Base-by-base conservation (phyloP, 2,797 vertebrate species). In the Molossus alvarezi region DNA sequence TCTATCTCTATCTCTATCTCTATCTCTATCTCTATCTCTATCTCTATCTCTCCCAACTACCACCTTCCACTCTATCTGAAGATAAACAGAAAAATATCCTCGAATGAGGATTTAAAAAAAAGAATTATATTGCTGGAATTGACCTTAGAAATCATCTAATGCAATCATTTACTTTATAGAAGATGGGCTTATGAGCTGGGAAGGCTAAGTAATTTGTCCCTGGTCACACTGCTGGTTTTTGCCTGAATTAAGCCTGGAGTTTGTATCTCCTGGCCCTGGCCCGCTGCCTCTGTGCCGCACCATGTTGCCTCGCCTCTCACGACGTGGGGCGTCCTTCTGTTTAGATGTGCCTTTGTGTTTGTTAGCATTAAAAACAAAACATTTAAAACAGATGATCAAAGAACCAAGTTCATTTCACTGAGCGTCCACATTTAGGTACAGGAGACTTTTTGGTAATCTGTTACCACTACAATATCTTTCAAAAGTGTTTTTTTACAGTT, bases 401-500 rank as follows among this genome's bases (percentile, higher is more conserved):
- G 72, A 75, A 14, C 33, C 23, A 53, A 96, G 86, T 97, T 98
- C 93, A 97, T 97, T 97, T 95, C 92, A 90, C 69, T 87, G 73
- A 86, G 75, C 88, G 80, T 79, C 87, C 84, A 95, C 84, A 96
- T 94, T 69, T 96, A 96, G 94, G 91, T 53, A 25, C 57, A 82
- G 96, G 95, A 90, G 33, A 33, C 33, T 95, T 97, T 97, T 92
- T 95, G 94, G 91, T 96, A 95, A 97, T 95, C 58, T 87, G 48
- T 85, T 86, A 23, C 0, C 15, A 82, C 18, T 95, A 88, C 81
- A 86, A 71, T 96, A n/a, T 84, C 33, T 97, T 85, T 96, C 75
- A 97, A 96, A 97, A 97, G 85, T 95, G 92, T 80, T 90, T 86
- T 86, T 97, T 97, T 83, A 97, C 95, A 94, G 95, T 96, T 96